Evolutionary conservation across 37 sponge, comb jelly and placozoan genomes (phyloP).

Genomic region (Cliona cf. orientalis): DNA sequence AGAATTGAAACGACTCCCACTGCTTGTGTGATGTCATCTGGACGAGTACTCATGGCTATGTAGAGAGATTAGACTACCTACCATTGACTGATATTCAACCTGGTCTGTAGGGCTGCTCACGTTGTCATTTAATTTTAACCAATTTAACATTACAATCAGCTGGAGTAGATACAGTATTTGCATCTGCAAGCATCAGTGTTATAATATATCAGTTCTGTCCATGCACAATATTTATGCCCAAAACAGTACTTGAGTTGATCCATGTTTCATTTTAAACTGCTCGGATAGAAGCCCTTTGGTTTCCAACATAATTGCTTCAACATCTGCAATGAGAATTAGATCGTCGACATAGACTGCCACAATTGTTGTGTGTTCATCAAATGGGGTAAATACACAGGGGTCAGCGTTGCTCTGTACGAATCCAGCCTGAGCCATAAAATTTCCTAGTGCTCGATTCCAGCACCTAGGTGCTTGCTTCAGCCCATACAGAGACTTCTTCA

Average conservation of each 20-base stretch:
- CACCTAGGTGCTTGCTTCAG: slow-evolving; percentile 48
- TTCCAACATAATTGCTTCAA: slow-evolving; percentile 20
- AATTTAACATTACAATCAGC: slow-evolving; percentile 14
- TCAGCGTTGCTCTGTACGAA: no score
- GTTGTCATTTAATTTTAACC: no score
- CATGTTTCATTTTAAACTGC: slow-evolving; percentile 53
- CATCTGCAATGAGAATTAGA: no score
- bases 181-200: slow-evolving; percentile 40
- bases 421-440: no score
- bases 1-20: slow-evolving; percentile 43
- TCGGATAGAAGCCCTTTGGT: slow-evolving; percentile 5
- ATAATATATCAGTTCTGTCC: no score
- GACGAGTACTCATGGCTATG: slow-evolving; percentile 32
- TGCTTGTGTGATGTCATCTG: slow-evolving; percentile 57
- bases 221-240: slow-evolving; percentile 25
- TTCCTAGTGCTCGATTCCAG: no score
- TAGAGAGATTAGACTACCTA: slow-evolving; percentile 50
- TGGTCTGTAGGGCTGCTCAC: no score
- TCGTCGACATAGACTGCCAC: no score
- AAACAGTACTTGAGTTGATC: slow-evolving; percentile 38
- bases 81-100: no score
- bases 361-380: no score
- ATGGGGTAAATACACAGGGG: no score
- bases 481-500: slow-evolving; percentile 27
- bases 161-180: slow-evolving; percentile 38